A percentile compares a stretch with the other conserved stretches of the same genome.
phyloP scores from a whole-genome alignment of 2,888 invertebrate species.

The Drosophila quinaria region DNA sequence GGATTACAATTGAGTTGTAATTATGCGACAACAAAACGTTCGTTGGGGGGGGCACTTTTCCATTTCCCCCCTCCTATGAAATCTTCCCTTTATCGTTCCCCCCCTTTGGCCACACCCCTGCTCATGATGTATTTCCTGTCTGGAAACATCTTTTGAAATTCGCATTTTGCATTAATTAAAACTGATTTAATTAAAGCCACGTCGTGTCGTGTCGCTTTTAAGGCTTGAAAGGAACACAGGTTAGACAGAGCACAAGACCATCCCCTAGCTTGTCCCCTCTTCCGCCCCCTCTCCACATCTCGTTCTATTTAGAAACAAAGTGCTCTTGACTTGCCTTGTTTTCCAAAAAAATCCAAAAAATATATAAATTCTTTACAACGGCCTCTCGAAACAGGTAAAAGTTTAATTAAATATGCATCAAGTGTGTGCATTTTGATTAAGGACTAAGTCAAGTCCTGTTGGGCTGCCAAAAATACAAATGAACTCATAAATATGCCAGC shows the following conservation, averaged over 20 bases:
- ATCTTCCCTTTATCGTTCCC: neutral
- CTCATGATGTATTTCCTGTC: constrained; percentile 18
- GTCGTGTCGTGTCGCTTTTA: constrained; percentile 75
- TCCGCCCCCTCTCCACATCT: neutral
- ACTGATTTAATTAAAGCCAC: constrained; percentile 78
- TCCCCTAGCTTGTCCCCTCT: neutral
- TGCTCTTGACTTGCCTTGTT: constrained; percentile 48
- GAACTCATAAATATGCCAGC: neutral
- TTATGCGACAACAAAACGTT: constrained; percentile 77
- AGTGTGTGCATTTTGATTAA: constrained; percentile 61
- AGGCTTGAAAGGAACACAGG: constrained; percentile 45
- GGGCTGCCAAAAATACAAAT: constrained; percentile 14
- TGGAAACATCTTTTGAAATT: constrained; percentile 74
- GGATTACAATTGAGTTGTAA: constrained; percentile 82
- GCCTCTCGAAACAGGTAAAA: constrained; percentile 56
- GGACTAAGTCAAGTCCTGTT: constrained; percentile 40
- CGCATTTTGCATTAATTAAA: constrained; percentile 82
- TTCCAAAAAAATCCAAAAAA: neutral
- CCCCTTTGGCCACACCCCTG: neutral
- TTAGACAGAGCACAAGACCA: constrained; percentile 19
- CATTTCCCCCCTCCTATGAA: neutral
- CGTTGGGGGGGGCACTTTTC: constrained; percentile 5
- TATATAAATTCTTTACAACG: constrained; percentile 18
- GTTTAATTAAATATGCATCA: constrained; percentile 78
- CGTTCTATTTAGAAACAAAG: constrained; percentile 29